Evolutionary conservation across 2,113 vertebrate genomes (phyloP).

Genomic region (Peromyscus polionotus): DNA sequence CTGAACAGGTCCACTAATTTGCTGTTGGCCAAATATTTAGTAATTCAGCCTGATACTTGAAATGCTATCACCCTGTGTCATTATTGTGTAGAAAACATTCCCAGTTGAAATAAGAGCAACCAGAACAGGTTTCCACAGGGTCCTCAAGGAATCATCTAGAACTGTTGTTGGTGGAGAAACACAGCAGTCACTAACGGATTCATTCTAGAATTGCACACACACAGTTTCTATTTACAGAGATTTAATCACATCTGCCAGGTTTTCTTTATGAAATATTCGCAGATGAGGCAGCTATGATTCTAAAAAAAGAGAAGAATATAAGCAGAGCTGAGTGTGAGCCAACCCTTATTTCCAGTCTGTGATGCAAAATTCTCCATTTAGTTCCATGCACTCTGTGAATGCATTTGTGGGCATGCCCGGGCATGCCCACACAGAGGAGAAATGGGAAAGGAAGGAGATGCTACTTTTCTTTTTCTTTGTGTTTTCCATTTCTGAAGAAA

Average conservation of each 20-base stretch:
- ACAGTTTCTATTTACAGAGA: neutral
- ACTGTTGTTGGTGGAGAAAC: neutral
- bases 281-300: neutral
- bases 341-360: neutral
- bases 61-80: neutral
- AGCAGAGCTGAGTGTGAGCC: neutral
- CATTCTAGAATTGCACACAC: neutral
- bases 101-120: neutral
- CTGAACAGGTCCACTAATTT: neutral
- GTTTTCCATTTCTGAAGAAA: conserved; percentile 58
- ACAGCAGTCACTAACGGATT: neutral
- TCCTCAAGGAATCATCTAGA: neutral
- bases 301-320: neutral
- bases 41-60: neutral
- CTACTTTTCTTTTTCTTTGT: neutral
- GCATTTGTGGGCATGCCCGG: no score
- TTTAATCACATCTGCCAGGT: neutral
- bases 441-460: neutral
- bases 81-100: neutral
- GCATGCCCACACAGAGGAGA: neutral
- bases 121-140: neutral
- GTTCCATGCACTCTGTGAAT: neutral
- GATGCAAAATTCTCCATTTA: neutral
- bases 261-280: neutral
- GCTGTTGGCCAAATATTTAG: neutral